Evolutionary conservation across 2,113 vertebrate species (phyloP).

Genomic region (Lepus americanus): DNA sequence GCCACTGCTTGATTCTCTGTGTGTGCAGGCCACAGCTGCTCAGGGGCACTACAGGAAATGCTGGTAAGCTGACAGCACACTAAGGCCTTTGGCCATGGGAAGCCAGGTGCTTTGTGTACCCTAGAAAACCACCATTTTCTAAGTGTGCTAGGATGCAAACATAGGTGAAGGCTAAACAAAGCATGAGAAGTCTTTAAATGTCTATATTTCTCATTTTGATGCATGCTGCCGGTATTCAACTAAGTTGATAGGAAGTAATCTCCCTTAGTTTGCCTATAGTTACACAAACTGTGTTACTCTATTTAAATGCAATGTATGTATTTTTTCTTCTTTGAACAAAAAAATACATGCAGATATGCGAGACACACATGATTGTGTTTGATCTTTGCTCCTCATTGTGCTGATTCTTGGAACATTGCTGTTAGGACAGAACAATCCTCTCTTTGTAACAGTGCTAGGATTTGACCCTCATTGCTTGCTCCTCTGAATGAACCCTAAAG

Average conservation of each 20-base stretch:
- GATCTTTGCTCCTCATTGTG: background rate
- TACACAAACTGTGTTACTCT: background rate
- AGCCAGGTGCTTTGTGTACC: rapidly evolving
- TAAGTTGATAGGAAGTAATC: background rate
- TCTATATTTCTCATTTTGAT: background rate
- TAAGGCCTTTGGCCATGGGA: no score
- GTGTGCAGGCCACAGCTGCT: background rate
- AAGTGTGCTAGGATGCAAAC: background rate
- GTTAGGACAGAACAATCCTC: background rate
- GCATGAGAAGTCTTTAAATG: background rate
- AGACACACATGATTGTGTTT: background rate
- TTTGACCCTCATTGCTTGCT: background rate
- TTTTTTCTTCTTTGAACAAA: background rate
- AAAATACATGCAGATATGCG: background rate
- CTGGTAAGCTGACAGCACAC: background rate
- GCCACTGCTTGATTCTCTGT: background rate
- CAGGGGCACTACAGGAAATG: background rate
- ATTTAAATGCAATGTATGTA: background rate
- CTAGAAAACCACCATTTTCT: background rate
- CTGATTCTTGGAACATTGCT: conserved; percentile 6
- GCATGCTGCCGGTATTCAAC: background rate
- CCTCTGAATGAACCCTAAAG: background rate
- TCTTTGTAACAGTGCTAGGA: background rate
- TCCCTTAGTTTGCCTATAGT: background rate
- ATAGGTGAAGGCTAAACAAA: background rate